phyloP scores from a whole-genome alignment of 2,797 vertebrate genomes.

The Strix occidentalis region DNA sequence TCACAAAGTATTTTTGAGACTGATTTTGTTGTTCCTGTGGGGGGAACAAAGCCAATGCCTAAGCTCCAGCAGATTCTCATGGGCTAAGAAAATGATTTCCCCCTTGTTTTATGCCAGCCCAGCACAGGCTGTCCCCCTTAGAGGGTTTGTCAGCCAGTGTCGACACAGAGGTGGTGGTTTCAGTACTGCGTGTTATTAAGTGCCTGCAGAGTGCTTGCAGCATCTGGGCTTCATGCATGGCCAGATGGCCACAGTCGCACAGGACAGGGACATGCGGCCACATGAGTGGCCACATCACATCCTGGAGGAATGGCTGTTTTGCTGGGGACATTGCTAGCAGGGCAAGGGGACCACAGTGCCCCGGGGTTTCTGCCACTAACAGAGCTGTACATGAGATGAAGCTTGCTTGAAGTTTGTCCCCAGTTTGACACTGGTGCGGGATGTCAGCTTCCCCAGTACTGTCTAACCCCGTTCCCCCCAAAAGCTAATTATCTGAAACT shows the following conservation, averaged over 20 bases:
- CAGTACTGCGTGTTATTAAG: neutral
- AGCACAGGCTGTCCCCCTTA: neutral
- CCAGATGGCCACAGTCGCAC: neutral
- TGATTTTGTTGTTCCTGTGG: neutral
- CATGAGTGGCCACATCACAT: neutral
- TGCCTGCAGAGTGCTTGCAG: neutral
- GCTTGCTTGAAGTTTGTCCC: neutral
- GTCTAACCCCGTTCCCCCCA: neutral
- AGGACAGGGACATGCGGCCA: neutral
- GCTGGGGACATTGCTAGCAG: neutral
- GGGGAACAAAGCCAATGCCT: rapidly evolving
- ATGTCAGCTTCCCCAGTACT: neutral
- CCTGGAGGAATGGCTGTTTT: neutral
- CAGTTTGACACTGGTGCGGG: neutral
- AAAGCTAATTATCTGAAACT: neutral
- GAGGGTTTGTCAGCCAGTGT: neutral
- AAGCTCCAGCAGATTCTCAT: neutral
- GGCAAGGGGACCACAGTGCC: neutral
- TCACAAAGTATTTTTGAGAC: neutral
- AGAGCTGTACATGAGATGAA: neutral
- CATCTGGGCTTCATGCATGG: neutral
- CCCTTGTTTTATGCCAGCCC: neutral
- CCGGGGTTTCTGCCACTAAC: neutral
- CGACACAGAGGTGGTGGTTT: neutral
- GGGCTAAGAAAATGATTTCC: neutral